These are phyloP conservation scores for Phaethornis superciliosus DNA, from an alignment of 2,113 vertebrate species.

Conservation along the genomic window DNA sequence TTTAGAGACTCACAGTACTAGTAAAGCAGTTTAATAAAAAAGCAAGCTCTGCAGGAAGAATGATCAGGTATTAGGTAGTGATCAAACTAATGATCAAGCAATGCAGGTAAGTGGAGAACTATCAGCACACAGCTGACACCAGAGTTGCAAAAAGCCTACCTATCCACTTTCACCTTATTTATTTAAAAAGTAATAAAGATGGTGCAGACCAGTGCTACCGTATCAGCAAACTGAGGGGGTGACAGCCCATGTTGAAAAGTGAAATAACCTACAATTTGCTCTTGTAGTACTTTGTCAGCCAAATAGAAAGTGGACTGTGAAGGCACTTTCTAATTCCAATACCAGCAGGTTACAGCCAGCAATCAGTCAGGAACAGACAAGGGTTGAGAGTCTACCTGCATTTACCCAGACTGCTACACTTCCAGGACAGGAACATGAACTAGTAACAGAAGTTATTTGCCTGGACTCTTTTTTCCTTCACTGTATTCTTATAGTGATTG, in stretches of 20 bases:
- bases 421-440: neutral
- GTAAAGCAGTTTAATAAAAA: conserved; percentile 27
- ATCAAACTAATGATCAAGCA: conserved; percentile 42
- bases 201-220: neutral
- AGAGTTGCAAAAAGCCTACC: conserved; percentile 11
- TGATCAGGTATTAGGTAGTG: conserved; percentile 6
- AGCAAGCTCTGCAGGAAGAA: conserved; percentile 26
- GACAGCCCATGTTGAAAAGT: conserved; percentile 16
- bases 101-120: conserved; percentile 19
- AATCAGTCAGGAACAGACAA: neutral
- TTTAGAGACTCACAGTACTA: neutral
- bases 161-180: conserved; percentile 13
- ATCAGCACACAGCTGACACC: neutral
- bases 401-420: neutral
- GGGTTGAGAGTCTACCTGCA: neutral
- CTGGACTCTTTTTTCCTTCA: neutral
- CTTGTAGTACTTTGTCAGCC: conserved; percentile 58
- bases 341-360: conserved; percentile 58
- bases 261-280: conserved; percentile 63
- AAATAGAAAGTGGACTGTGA: conserved; percentile 24
- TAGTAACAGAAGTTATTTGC: neutral
- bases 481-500: neutral
- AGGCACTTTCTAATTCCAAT: conserved; percentile 58
- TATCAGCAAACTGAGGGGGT: conserved; percentile 28
- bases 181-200: conserved; percentile 19